Evolutionary conservation across 2,113 vertebrate genomes (phyloP), one percentile per base, ranked within the genome.

Genomic region (Reinhardtius hippoglossoides): DNA sequence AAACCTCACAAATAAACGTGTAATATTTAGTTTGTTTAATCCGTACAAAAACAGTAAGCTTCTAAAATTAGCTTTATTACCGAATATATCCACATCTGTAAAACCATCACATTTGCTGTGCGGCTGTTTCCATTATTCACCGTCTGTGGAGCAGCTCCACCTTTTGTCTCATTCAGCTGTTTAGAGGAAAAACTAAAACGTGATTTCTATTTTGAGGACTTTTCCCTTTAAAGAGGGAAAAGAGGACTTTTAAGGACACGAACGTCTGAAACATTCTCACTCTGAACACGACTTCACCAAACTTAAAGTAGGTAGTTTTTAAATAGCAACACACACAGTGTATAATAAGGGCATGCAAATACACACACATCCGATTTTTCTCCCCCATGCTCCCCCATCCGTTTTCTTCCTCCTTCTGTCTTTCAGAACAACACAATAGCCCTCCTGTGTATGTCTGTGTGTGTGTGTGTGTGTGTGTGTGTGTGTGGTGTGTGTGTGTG

Each of bases 341-440:
- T 14, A 26, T n/a, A 15, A 69, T 14, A 66, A 4, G n/a, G 15
- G 2, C 31, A 59, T 20, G 48, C 4, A 73, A 18, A 71, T 23
- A 73, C 20, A 65, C 12, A 26, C 66, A 60, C 59, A 80, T 74
- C 55, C 24, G 37, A 62, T 68, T 69, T 72, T 64, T 26, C 37
- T 31, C 65, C 77, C 67, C 63, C 21, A 24, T 57, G 20, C 48
- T 42, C 77, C 50, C 75, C 70, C 58, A 78, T 83, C 80, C 70
- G 54, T 18, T 79, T 71, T 48, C 20, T 26, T 4, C 61, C 46
- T 52, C 48, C 10, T 15, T 72, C 70, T 56, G 52, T 77, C 80
- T 76, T 78, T 83, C 76, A 54, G 62, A 74, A 26, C 23, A 74
- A 86, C 85, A 91, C 92, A 92, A 93, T 87, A 70, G 67, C 46